Conservation (phyloP, 2,113 vertebrate species). For the Poeciliopsis retropinna region DNA sequence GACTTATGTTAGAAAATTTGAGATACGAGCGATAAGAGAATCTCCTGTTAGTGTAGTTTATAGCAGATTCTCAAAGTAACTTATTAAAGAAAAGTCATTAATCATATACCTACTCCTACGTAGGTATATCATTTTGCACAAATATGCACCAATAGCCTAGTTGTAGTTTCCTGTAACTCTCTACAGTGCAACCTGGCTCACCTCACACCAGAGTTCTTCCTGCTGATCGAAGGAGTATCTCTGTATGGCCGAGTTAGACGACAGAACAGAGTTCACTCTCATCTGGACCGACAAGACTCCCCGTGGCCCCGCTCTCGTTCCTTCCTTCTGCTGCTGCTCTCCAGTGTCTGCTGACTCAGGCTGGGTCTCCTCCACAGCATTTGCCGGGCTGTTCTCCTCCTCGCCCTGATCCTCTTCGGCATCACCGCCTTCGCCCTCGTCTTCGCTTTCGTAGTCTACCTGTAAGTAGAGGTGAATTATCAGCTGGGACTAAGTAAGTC, state of each 20-base stretch:
- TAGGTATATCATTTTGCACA: too few species aligned
- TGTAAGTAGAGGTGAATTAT: constrained; percentile 46
- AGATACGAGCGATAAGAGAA: too few species aligned
- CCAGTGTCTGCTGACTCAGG: background rate
- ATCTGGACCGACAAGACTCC: constrained; percentile 28
- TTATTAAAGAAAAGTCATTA: too few species aligned
- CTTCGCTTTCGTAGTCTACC: constrained; percentile 97
- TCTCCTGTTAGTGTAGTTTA: too few species aligned
- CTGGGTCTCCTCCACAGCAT: background rate
- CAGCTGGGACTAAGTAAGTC: too few species aligned
- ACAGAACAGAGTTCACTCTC: constrained; percentile 81
- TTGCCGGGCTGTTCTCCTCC: constrained; percentile 23
- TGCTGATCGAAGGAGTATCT: constrained; percentile 85
- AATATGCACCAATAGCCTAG: too few species aligned
- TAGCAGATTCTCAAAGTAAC: too few species aligned
- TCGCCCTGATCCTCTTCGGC: constrained; percentile 45
- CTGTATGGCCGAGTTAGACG: constrained; percentile 77
- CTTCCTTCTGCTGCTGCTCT: constrained; percentile 4
- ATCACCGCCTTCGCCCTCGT: constrained; percentile 72
- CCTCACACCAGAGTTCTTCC: constrained; percentile 92
- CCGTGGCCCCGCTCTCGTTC: constrained; percentile 30
- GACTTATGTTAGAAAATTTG: too few species aligned
- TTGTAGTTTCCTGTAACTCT: too few species aligned
- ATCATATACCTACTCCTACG: too few species aligned
- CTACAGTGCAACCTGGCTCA: constrained; percentile 53